Percentiles rank a stretch among this genome's conserved stretches.
phyloP scores from a whole-genome alignment of 1,140 invertebrate species.

The Gryon sp. region DNA sequence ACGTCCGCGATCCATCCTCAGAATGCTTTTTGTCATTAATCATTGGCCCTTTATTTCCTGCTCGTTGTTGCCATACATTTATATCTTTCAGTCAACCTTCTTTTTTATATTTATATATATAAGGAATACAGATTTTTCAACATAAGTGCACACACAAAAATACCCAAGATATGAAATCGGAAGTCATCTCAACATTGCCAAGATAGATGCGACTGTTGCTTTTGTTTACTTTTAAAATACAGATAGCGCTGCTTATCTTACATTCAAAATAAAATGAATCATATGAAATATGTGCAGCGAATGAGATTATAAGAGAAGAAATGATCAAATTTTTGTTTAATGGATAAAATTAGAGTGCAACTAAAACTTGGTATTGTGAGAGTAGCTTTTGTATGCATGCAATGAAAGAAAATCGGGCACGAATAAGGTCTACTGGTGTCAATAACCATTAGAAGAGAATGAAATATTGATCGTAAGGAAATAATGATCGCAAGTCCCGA shows the following conservation, averaged over 20 bases:
- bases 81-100: slow-evolving; percentile 1
- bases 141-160: neutral
- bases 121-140: neutral
- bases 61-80: slow-evolving; percentile 9
- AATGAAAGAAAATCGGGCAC: neutral
- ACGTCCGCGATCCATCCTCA: neutral
- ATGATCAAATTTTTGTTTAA: too few relatives aligned
- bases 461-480: slow-evolving; percentile 37
- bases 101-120: neutral
- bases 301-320: too few relatives aligned
- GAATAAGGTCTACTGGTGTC: neutral
- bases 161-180: neutral
- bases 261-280: too few relatives aligned
- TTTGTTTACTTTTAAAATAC: too few relatives aligned
- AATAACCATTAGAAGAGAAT: slow-evolving; percentile 26
- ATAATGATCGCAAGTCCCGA: slow-evolving; percentile 24
- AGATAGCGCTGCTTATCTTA: too few relatives aligned
- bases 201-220: too few relatives aligned
- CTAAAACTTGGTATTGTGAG: neutral
- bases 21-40: slow-evolving; percentile 26
- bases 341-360: too few relatives aligned
- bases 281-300: too few relatives aligned
- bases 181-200: too few relatives aligned
- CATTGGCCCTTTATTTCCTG: slow-evolving; percentile 29
- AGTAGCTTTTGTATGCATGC: neutral